These are phyloP conservation scores for Globodera rostochiensis DNA, from an alignment of 1,140 invertebrate genomes.

Conservation along the genomic window DNA sequence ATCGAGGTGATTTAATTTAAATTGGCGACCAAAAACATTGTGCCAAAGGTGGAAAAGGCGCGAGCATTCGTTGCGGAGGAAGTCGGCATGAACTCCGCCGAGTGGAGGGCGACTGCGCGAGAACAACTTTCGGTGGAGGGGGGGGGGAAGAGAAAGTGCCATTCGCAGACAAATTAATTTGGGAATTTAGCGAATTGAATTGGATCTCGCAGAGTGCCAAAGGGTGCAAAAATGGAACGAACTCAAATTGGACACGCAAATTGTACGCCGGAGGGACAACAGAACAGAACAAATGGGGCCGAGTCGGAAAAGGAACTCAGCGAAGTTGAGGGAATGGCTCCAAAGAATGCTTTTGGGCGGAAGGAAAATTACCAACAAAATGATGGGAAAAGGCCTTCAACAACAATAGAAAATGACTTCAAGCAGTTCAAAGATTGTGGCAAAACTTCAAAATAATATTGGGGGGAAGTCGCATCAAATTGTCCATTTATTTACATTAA, in stretches of 20 bases:
- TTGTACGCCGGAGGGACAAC: neutral
- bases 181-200: neutral
- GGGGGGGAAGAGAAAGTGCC: neutral
- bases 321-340: neutral
- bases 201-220: neutral
- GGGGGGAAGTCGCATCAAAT: no score
- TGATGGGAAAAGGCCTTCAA: neutral
- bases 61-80: conserved; percentile 1
- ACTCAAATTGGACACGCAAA: conserved; percentile 6
- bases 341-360: neutral
- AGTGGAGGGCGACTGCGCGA: neutral
- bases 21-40: neutral
- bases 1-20: neutral
- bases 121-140: neutral
- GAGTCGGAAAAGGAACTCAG: neutral
- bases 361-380: neutral
- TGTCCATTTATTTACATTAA: no score
- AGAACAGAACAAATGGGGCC: neutral
- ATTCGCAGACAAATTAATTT: neutral
- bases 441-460: no score
- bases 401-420: no score
- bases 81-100: no score
- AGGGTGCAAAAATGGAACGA: conserved; percentile 5
- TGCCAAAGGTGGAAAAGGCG: neutral
- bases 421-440: no score